Evolutionary conservation across 1,140 invertebrate species (phyloP).

Genomic region (Pogonus chalceus): DNA sequence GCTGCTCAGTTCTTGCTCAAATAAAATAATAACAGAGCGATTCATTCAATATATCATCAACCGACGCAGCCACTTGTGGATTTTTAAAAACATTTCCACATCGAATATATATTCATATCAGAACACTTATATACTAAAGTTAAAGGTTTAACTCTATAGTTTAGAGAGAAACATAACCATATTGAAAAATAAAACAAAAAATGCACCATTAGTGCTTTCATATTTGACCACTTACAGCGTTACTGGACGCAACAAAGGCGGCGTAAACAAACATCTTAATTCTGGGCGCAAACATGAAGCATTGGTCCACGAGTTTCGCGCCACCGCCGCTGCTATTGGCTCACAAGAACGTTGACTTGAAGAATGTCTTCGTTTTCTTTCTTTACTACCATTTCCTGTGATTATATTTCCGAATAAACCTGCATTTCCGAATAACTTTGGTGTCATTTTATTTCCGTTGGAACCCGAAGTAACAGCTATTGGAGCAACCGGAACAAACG

Average conservation of each 20-base stretch:
- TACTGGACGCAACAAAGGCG: background rate
- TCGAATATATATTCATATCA: background rate
- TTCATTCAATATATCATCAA: background rate
- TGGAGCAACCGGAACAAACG: background rate
- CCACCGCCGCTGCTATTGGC: background rate
- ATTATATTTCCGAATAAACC: too few species aligned
- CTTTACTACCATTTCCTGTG: background rate
- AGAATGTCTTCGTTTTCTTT: background rate
- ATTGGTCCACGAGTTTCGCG: background rate
- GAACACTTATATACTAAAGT: background rate
- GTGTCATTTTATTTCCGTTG: too few species aligned
- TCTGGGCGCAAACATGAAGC: background rate
- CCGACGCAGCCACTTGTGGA: background rate
- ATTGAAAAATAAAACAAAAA: background rate
- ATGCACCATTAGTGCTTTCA: background rate
- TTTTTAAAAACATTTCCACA: conserved; percentile 4
- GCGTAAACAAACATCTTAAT: background rate
- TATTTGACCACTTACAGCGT: background rate
- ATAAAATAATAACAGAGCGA: background rate
- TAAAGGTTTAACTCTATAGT: too few species aligned
- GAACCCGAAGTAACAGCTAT: background rate
- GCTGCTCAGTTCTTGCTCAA: background rate
- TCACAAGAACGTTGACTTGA: background rate
- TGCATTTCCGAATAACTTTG: too few species aligned
- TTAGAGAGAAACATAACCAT: background rate